These are phyloP conservation scores for Alloscopus bannaensis DNA, from an alignment of 2,888 invertebrate genomes.

Conservation along the genomic window DNA sequence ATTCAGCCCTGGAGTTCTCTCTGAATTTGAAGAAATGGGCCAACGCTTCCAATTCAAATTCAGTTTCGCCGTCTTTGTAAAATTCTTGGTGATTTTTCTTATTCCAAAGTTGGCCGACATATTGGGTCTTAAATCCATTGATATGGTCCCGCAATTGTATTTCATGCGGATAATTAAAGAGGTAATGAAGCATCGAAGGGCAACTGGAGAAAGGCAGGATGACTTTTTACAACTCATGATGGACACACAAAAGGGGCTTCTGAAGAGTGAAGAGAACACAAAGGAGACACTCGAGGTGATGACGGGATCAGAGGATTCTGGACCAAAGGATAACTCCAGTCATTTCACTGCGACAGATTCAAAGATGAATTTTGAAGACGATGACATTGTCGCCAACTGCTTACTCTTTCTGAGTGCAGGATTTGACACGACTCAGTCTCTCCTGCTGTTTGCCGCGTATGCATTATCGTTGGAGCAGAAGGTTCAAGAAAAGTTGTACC, in stretches of 20 bases:
- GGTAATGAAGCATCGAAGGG: constrained; percentile 77
- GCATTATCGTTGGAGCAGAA: constrained; percentile 50
- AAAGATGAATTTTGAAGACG: constrained; percentile 67
- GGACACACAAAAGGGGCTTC: constrained; percentile 77
- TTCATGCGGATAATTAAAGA: constrained; percentile 77
- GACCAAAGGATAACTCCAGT: too few species aligned
- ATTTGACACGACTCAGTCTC: constrained; percentile 50
- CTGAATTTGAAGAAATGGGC: constrained; percentile 78
- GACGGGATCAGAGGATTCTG: constrained; percentile 12
- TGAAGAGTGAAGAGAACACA: constrained; percentile 49
- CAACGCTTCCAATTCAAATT: constrained; percentile 74
- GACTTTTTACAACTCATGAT: constrained; percentile 80
- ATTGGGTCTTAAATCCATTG: constrained; percentile 74
- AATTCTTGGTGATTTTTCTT: constrained; percentile 74
- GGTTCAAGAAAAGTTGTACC: constrained; percentile 55
- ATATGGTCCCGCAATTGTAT: constrained; percentile 75
- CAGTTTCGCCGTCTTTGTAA: constrained; percentile 72
- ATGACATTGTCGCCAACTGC: constrained; percentile 43
- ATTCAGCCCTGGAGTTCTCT: constrained; percentile 65
- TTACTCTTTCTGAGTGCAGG: constrained; percentile 55
- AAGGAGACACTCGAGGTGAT: constrained; percentile 54
- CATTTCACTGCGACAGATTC: too few species aligned
- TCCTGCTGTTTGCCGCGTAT: constrained; percentile 54
- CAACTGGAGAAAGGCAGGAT: constrained; percentile 77
- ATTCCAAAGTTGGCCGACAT: constrained; percentile 74